phyloP scores from a whole-genome alignment of 1,140 invertebrate genomes.

The Agrilus planipennis region DNA sequence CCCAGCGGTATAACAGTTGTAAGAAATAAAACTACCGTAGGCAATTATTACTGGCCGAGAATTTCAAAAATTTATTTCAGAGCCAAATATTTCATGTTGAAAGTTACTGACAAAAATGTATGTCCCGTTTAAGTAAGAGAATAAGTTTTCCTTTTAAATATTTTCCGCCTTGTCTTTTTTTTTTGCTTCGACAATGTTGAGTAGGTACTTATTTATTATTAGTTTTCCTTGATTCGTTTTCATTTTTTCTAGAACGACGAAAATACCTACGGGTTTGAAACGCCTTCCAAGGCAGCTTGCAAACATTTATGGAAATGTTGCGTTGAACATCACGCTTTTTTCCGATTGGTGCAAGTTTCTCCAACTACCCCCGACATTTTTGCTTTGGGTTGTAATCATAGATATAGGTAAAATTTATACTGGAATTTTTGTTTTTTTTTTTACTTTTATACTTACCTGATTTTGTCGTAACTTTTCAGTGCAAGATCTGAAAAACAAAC shows the following conservation, averaged over 20 bases:
- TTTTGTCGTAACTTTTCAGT: conserved; percentile 37
- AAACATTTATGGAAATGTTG: conserved; percentile 98
- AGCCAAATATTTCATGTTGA: conserved; percentile 90
- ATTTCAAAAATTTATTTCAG: conserved; percentile 95
- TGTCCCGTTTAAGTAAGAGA: conserved; percentile 35
- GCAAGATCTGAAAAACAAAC: conserved; percentile 56
- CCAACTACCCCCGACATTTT: conserved; percentile 57
- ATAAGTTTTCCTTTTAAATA: no score
- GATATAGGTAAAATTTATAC: no score
- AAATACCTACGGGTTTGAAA: conserved; percentile 90
- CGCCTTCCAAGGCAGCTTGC: conserved; percentile 86
- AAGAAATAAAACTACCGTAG: conserved; percentile 92
- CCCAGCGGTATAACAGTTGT: conserved; percentile 95
- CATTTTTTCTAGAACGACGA: conserved; percentile 68
- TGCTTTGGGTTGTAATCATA: conserved; percentile 56
- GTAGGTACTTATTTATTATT: conserved; percentile 1
- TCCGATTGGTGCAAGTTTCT: conserved; percentile 73
- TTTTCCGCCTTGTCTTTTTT: no score
- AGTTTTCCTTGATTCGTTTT: background rate
- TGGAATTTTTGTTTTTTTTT: no score
- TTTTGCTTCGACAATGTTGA: background rate
- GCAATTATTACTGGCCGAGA: conserved; percentile 97
- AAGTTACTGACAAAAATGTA: conserved; percentile 91
- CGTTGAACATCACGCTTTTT: conserved; percentile 96
- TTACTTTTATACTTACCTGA: background rate